A percentile compares a stretch with the other conserved stretches of the same genome.
Conservation (phyloP, 2,888 invertebrate species). For the Coleophora flavipennella region DNA sequence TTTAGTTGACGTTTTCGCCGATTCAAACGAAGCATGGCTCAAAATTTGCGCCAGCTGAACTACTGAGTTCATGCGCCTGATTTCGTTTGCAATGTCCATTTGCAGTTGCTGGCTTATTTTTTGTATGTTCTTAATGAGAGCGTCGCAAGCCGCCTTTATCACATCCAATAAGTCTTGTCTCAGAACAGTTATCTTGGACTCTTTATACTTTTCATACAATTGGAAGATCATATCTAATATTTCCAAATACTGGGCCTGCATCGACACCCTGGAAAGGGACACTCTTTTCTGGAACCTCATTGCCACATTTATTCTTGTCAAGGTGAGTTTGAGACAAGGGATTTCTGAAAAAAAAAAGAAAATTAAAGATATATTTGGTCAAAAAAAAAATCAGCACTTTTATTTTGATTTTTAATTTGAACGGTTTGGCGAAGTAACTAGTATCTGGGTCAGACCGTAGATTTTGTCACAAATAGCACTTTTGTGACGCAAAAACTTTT, state of each 20-base stretch:
- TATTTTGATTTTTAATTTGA: no score
- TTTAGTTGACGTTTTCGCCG: slow-evolving; percentile 9
- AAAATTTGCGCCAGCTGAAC: slow-evolving; percentile 35
- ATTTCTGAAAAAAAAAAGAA: slow-evolving; percentile 22
- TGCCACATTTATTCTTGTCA: slow-evolving; percentile 11
- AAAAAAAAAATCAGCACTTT: slow-evolving; percentile 1
- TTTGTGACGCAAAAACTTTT: no score
- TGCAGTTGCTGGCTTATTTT: slow-evolving; percentile 55
- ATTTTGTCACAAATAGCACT: no score
- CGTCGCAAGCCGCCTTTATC: slow-evolving; percentile 25
- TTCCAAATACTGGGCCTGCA: slow-evolving; percentile 31
- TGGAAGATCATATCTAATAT: slow-evolving; percentile 37
- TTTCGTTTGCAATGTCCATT: slow-evolving; percentile 40
- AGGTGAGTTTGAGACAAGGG: slow-evolving; percentile 13
- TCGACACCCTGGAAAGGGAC: slow-evolving; percentile 35
- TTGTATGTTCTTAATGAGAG: slow-evolving; percentile 25
- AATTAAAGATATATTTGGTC: not conserved
- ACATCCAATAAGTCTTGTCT: slow-evolving; percentile 21
- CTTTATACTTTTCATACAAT: slow-evolving; percentile 25
- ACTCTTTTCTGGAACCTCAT: slow-evolving; percentile 20
- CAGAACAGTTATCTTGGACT: slow-evolving; percentile 14
- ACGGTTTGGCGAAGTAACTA: no score
- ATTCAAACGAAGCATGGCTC: slow-evolving; percentile 16
- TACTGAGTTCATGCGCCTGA: slow-evolving; percentile 40
- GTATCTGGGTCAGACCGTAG: no score